Percentiles rank a stretch among this genome's conserved stretches.
phyloP scores from a whole-genome alignment of 2,113 vertebrate species.

The Psophia crepitans region DNA sequence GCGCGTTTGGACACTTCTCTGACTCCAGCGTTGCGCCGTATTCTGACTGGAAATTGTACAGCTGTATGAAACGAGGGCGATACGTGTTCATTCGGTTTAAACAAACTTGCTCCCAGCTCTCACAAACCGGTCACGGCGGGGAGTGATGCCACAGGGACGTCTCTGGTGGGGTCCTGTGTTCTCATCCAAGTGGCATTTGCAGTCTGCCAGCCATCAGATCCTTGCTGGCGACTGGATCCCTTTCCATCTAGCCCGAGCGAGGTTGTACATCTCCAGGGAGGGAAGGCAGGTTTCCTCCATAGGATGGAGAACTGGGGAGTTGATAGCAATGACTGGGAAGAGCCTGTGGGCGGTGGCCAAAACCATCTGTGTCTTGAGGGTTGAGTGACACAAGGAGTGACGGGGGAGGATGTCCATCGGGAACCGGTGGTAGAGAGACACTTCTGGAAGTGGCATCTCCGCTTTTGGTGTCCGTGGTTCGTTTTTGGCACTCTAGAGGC shows the following conservation, averaged over 20 bases:
- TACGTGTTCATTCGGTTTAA: not conserved
- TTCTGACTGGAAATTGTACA: not conserved
- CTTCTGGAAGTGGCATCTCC: not conserved
- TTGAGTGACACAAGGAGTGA: not conserved
- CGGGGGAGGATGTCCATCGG: not conserved
- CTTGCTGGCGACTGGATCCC: not conserved
- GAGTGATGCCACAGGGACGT: accelerated
- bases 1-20: not conserved
- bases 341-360: not conserved
- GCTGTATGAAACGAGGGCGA: not conserved
- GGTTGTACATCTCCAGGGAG: accelerated
- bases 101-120: not conserved
- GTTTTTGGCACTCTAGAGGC: accelerated
- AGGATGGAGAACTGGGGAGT: not conserved
- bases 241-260: not conserved
- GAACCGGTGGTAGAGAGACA: not conserved
- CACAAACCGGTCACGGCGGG: not conserved
- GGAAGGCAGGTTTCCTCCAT: not conserved
- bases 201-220: not conserved
- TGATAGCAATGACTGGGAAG: not conserved
- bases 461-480: accelerated
- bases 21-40: not conserved
- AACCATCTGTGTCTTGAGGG: not conserved
- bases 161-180: not conserved
- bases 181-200: not conserved